These are phyloP conservation scores for Ceyx cyanopectus DNA, from an alignment of 2,113 vertebrate species.

Conservation along the genomic window DNA sequence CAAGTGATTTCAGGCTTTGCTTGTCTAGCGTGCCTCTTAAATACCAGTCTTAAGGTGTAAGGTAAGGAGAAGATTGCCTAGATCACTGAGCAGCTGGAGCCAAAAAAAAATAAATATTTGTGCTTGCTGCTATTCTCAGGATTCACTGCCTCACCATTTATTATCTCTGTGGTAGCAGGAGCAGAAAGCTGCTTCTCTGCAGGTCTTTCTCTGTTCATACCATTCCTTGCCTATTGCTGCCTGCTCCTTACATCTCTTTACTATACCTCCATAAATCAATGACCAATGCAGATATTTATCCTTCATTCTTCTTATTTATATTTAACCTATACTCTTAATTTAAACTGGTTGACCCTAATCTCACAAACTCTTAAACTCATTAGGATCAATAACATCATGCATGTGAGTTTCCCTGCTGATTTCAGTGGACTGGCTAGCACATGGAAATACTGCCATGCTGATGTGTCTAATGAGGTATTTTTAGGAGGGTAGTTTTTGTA, in stretches of 20 bases:
- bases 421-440: not conserved
- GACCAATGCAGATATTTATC: not conserved
- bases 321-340: not conserved
- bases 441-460: not conserved
- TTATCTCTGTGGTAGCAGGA: not conserved
- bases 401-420: not conserved
- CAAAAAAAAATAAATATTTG: not conserved
- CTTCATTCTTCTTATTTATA: not conserved
- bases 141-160: not conserved
- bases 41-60: not conserved
- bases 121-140: not conserved
- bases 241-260: not conserved
- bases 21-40: not conserved
- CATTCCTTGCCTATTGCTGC: not conserved
- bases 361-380: slow-evolving; percentile 7
- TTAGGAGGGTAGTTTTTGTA: not conserved
- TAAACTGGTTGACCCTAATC: slow-evolving; percentile 33
- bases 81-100: not conserved
- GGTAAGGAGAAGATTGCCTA: not conserved
- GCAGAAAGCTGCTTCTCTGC: not conserved
- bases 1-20: not conserved
- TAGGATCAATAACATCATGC: not conserved
- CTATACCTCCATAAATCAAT: not conserved
- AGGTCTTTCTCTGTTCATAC: not conserved
- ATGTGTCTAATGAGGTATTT: not conserved